Conservation (phyloP, 2,797 vertebrate species). For the Pterois miles region DNA sequence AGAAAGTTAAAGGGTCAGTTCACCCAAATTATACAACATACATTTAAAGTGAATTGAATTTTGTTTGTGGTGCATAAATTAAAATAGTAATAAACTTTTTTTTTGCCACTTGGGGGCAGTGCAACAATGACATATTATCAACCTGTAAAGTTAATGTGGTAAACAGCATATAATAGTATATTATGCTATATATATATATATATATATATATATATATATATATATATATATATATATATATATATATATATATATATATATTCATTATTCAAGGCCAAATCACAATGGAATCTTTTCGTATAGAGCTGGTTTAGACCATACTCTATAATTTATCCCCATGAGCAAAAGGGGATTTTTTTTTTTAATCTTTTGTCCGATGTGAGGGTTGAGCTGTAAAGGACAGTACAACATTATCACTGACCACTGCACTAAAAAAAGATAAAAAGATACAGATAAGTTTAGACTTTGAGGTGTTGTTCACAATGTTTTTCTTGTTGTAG, state of each 20-base stretch:
- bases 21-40: neutral
- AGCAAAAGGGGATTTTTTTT: no score
- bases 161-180: no score
- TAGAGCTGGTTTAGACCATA: neutral
- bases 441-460: neutral
- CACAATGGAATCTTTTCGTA: neutral
- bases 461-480: neutral
- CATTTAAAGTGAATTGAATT: neutral
- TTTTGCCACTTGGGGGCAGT: neutral
- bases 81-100: neutral
- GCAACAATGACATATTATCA: neutral
- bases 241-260: no score
- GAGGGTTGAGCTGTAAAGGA: no score
- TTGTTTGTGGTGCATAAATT: neutral
- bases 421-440: no score
- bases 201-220: no score
- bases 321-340: no score
- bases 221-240: no score
- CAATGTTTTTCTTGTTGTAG: neutral
- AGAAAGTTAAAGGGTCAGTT: slow-evolving; percentile 3
- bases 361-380: no score
- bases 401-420: no score
- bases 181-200: no score
- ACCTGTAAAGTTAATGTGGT: neutral
- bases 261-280: no score